Evolutionary conservation across 2,888 invertebrate species (phyloP), one percentile per base, ranked within the genome.

Genomic region (Acanthacorydalis orientalis): DNA sequence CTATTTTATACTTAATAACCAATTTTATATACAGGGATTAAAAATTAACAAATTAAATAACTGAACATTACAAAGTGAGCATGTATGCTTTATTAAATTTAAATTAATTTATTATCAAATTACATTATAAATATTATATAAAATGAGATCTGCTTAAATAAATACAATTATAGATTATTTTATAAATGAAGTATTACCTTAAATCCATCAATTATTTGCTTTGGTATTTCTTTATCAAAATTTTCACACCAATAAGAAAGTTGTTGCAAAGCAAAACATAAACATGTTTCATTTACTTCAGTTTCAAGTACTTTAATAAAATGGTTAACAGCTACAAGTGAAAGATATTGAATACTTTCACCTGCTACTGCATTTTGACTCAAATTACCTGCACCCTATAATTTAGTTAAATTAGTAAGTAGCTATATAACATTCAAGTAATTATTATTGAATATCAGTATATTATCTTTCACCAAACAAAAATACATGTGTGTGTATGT

Each of bases 221-320:
- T 72, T 1, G 85, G 82, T 34, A 83, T 67, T 51, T 75, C 73
- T n/a, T 68, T 73, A 1, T 67, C 67, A 52, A 83, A 77, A 59
- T 80, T 77, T 12, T 64, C 59, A 44, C 82, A 77, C 95, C 93
- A 95, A 23, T 78, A 63, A 7, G 80, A 74, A 64, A 92, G 74
- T 77, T 83, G 82, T 57, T 87, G 81, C 23, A 93, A 68, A 7
- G 86, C 81, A 55, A 79, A 80, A 52, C 85, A 78, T 46, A 93
- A 67, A 1, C 89, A 91, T 59, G 88, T 88, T 65, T 96, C 95
- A 63, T 95, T 92, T 33, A 88, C 87, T 74, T 96, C 95, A 44
- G 75, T 73, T 59, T 88, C 87, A 39, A 95, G 68, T 39, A 87
- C 78, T 61, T 84, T 83, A 31, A 83, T 69, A 60, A 87, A 81